These are phyloP conservation scores for Lottia scabra DNA, from an alignment of 2,888 invertebrate genomes.

Conservation along the genomic window DNA sequence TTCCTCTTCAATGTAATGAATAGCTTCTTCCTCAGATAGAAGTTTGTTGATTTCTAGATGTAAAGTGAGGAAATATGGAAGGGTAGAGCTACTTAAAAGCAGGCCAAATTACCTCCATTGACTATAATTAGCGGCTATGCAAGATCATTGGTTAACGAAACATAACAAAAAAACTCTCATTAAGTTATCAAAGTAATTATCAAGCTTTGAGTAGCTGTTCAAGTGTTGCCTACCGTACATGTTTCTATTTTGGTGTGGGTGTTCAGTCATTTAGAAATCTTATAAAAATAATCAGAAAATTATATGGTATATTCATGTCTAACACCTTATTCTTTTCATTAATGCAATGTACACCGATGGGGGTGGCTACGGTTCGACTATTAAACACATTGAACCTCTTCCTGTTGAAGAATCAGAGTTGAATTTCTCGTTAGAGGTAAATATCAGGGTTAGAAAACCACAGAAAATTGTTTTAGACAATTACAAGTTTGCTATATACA, in stretches of 20 bases:
- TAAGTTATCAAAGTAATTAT: slow-evolving; percentile 4
- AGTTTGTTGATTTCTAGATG: neutral
- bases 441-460: too few species aligned
- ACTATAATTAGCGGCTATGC: neutral
- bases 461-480: too few species aligned
- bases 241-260: neutral
- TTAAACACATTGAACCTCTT: neutral
- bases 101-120: neutral
- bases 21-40: neutral
- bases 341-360: neutral
- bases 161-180: neutral
- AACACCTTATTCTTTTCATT: neutral
- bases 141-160: neutral
- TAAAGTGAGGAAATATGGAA: neutral
- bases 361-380: neutral
- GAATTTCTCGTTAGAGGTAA: too few species aligned
- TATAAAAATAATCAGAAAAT: neutral
- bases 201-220: neutral
- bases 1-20: neutral
- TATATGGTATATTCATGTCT: neutral
- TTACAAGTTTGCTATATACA: too few species aligned
- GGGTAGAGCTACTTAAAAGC: neutral
- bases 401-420: neutral
- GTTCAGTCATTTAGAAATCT: neutral
- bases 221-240: neutral